Conservation (phyloP, 2,113 vertebrate genomes). For the Sylvia atricapilla region DNA sequence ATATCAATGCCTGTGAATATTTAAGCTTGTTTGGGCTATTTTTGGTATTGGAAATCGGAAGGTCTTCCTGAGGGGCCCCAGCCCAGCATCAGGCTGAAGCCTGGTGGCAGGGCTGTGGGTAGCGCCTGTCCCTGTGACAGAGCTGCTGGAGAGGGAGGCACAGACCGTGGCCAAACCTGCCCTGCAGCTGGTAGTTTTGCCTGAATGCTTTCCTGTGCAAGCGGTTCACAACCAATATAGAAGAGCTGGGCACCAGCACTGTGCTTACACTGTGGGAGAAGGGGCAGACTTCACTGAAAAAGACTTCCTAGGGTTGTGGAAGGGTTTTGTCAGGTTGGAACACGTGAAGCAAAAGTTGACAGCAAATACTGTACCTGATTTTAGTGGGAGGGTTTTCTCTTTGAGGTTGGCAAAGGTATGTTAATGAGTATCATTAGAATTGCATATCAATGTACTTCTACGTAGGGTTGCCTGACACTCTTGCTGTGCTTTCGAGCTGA, state of each 20-base stretch:
- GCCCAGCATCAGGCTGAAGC: not conserved
- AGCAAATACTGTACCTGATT: not conserved
- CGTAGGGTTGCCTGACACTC: conserved; percentile 22
- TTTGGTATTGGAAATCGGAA: not conserved
- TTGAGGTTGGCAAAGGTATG: not conserved
- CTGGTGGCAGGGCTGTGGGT: not conserved
- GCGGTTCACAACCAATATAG: not conserved
- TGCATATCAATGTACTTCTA: not conserved
- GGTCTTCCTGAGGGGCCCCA: not conserved
- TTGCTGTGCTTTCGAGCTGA: conserved; percentile 62
- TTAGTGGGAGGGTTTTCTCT: not conserved
- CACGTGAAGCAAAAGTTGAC: not conserved
- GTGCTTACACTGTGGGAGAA: not conserved
- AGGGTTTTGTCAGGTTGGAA: not conserved
- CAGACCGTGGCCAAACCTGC: rapidly evolving
- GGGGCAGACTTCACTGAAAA: not conserved
- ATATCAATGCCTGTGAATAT: not conserved
- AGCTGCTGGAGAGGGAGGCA: not conserved
- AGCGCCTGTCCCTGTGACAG: not conserved
- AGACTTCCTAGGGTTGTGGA: not conserved
- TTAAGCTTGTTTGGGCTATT: not conserved
- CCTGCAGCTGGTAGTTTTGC: not conserved
- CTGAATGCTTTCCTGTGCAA: not conserved
- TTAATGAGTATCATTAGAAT: conserved; percentile 27
- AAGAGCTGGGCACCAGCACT: not conserved